A percentile compares a stretch with the other conserved stretches of the same genome.
Evolutionary conservation across 2,888 invertebrate species (phyloP).

Genomic region (Lithophane ornitopus): DNA sequence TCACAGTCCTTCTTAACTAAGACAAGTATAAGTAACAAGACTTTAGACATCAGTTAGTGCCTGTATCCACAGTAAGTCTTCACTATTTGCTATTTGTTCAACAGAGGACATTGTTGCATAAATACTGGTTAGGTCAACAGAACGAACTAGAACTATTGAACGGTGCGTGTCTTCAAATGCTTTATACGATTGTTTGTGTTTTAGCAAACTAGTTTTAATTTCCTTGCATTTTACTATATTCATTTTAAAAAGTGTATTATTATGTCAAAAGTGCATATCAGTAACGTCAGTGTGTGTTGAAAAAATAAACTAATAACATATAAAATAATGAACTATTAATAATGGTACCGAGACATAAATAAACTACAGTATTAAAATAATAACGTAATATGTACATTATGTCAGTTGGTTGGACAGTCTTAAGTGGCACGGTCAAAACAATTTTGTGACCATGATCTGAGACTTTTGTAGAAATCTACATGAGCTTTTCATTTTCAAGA

Average conservation of each 20-base stretch:
- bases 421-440: not conserved
- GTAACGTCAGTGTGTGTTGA: no score
- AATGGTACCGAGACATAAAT: no score
- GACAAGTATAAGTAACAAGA: constrained; percentile 3
- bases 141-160: constrained; percentile 20
- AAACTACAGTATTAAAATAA: no score
- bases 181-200: constrained; percentile 8
- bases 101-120: constrained; percentile 10
- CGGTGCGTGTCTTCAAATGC: constrained; percentile 14
- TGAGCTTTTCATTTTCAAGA: not conserved
- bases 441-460: not conserved
- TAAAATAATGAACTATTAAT: no score
- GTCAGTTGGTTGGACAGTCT: not conserved
- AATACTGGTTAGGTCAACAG: constrained; percentile 20
- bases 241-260: not conserved
- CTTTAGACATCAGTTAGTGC: constrained; percentile 12
- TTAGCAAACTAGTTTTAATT: constrained; percentile 10
- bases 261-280: not conserved
- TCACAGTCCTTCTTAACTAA: not conserved
- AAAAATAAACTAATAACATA: no score
- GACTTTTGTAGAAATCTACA: not conserved
- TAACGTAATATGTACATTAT: not conserved
- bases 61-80: constrained; percentile 10
- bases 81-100: constrained; percentile 11
- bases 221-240: not conserved